Percentiles rank a stretch among this genome's conserved stretches.
These are phyloP conservation scores for Uria aalge DNA, from an alignment of 2,113 vertebrate genomes.

Conservation along the genomic window DNA sequence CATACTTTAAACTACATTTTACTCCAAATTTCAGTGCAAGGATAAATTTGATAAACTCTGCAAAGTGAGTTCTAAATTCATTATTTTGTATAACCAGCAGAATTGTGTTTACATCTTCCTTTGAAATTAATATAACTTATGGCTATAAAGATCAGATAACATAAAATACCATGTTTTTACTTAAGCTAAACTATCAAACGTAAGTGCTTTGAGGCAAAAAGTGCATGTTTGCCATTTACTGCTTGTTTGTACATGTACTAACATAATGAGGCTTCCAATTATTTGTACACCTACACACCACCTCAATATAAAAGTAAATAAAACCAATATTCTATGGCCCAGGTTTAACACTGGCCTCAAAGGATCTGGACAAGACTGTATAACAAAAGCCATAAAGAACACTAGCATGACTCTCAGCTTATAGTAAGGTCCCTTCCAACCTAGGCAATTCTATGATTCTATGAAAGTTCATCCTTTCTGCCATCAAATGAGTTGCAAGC, in stretches of 20 bases:
- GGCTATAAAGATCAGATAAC: not conserved
- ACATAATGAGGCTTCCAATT: not conserved
- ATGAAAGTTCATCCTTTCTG: not conserved
- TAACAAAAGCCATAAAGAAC: not conserved
- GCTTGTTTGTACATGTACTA: not conserved
- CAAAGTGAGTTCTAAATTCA: not conserved
- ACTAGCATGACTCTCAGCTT: not conserved
- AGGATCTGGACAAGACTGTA: not conserved
- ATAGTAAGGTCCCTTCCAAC: not conserved
- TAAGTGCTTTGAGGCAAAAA: not conserved
- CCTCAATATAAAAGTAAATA: not conserved
- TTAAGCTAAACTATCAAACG: not conserved
- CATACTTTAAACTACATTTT: not conserved
- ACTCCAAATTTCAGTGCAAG: not conserved
- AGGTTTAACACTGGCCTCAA: not conserved
- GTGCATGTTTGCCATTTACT: not conserved
- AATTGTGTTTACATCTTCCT: not conserved
- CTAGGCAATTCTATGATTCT: too few species aligned
- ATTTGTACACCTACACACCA: not conserved
- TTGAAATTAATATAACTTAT: not conserved
- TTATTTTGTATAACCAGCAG: not conserved
- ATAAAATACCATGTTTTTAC: not conserved
- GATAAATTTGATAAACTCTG: not conserved
- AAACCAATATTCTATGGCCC: not conserved
- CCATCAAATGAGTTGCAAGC: not conserved